Evolutionary conservation across 2,113 vertebrate species (phyloP).

Genomic region (Acrocephalus kingi): DNA sequence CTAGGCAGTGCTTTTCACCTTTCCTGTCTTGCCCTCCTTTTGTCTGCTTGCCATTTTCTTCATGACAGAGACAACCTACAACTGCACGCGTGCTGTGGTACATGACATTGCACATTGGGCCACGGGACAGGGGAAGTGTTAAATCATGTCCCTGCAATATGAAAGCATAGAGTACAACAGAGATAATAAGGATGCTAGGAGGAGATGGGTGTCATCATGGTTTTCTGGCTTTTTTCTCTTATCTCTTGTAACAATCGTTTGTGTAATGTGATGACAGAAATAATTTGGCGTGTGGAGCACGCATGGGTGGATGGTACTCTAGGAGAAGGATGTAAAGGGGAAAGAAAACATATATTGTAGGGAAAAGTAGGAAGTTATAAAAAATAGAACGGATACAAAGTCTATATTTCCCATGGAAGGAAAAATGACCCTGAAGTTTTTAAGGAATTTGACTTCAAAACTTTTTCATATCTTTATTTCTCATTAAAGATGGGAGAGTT

Average conservation of each 20-base stretch:
- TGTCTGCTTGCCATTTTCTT: background rate
- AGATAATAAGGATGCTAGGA: background rate
- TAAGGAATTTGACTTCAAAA: background rate
- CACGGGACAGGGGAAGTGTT: background rate
- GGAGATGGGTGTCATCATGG: background rate
- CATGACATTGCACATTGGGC: background rate
- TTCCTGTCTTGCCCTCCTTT: background rate
- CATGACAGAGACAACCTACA: background rate
- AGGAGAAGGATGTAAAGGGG: background rate
- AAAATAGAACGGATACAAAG: background rate
- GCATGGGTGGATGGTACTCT: background rate
- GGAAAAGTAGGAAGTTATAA: background rate
- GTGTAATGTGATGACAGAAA: background rate
- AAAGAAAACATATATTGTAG: background rate
- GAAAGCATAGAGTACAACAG: rapidly evolving
- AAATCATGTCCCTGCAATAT: background rate
- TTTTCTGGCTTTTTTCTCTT: background rate
- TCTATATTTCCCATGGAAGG: background rate
- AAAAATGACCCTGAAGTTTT: background rate
- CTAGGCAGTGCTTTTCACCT: background rate
- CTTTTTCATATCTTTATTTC: background rate
- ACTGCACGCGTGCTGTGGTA: background rate
- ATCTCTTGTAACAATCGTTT: background rate
- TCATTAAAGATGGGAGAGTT: background rate
- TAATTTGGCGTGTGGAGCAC: background rate